Evolutionary conservation across 1,140 invertebrate species (phyloP).

Genomic region (Drosophila triauraria): DNA sequence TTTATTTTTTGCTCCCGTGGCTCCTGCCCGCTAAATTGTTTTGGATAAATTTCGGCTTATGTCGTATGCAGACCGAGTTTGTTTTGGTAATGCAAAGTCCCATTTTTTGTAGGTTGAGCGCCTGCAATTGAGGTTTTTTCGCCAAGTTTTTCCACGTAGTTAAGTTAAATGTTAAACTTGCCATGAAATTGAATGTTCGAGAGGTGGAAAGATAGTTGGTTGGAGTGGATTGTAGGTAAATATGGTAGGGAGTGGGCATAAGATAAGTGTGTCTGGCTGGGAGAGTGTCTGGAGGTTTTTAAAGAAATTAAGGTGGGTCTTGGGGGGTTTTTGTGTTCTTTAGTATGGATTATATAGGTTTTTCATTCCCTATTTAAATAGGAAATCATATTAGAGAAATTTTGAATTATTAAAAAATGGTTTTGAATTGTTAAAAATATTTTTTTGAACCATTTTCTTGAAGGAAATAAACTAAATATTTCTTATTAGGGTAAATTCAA

Average conservation of each 20-base stretch:
- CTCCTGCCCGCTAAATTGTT: slow-evolving; percentile 51
- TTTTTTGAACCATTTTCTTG: too few relatives aligned
- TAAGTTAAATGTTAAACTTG: slow-evolving; percentile 69
- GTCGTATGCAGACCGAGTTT: slow-evolving; percentile 50
- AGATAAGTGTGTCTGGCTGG: slow-evolving; percentile 37
- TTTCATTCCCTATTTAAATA: neutral
- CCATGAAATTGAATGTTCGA: slow-evolving; percentile 74
- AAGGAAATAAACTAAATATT: too few relatives aligned
- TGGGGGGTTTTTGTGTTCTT: neutral
- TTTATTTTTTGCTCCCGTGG: slow-evolving; percentile 60
- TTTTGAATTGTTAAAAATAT: neutral
- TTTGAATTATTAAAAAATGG: neutral
- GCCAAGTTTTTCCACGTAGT: slow-evolving; percentile 34
- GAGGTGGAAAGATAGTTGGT: slow-evolving; percentile 53
- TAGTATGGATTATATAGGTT: neutral
- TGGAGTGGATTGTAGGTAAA: slow-evolving; percentile 27
- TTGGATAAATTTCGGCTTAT: slow-evolving; percentile 37
- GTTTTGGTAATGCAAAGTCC: slow-evolving; percentile 39
- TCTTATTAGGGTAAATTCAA: too few relatives aligned
- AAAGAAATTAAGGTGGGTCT: neutral
- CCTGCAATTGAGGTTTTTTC: slow-evolving; percentile 73
- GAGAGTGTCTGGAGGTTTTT: slow-evolving; percentile 3
- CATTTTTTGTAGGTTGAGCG: slow-evolving; percentile 37
- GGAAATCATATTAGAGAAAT: fast-evolving
- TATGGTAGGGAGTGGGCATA: neutral